Evolutionary conservation across 2,888 invertebrate genomes (phyloP), one percentile per base, ranked within the genome.

Genomic region (Lepidochitona cinerea): DNA sequence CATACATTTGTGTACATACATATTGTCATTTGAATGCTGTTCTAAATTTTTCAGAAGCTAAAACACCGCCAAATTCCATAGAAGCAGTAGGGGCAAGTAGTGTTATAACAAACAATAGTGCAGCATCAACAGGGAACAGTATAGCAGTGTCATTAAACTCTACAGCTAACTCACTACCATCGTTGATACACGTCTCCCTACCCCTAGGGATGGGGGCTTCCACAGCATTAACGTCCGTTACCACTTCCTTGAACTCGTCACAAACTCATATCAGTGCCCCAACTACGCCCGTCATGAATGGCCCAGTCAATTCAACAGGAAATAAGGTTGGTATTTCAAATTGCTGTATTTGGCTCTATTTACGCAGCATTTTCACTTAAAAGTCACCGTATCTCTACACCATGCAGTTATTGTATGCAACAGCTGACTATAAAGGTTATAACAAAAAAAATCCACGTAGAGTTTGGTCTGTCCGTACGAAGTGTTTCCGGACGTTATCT

Each of bases 251-350:
- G 26, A 59, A 59, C 59, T 59, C 59, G 32, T 59, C 59, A 59
- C 75, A 79, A 69, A 72, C 69, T 71, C 79, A 78, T 76, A 79
- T 71, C 70, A 81, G 79, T 74, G 79, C 81, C 76, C 77, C 79
- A 78, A 80, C 78, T 70, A 75, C 76, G 73, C 79, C 84, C 77
- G 82, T 89, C 65, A 90, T 92, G 89, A 93, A 93, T 86, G 92
- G 92, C 75, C 92, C 92, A 53, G 87, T 90, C 33, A 88, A 89
- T 80, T 85, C 84, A 52, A 85, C 81, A 71, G 84, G 84, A 71
- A 81, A 81, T n/a, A 49, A 49, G 49, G n/a, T n/a, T n/a, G n/a
- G n/a, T n/a, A n/a, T n/a, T n/a, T n/a, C n/a, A n/a, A n/a, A n/a
- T n/a, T n/a, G n/a, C n/a, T n/a, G n/a, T n/a, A n/a, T n/a, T n/a